A percentile compares a stretch with the other conserved stretches of the same genome.
These are phyloP conservation scores for Calameuta idolon DNA, from an alignment of 2,888 invertebrate species.

Conservation along the genomic window DNA sequence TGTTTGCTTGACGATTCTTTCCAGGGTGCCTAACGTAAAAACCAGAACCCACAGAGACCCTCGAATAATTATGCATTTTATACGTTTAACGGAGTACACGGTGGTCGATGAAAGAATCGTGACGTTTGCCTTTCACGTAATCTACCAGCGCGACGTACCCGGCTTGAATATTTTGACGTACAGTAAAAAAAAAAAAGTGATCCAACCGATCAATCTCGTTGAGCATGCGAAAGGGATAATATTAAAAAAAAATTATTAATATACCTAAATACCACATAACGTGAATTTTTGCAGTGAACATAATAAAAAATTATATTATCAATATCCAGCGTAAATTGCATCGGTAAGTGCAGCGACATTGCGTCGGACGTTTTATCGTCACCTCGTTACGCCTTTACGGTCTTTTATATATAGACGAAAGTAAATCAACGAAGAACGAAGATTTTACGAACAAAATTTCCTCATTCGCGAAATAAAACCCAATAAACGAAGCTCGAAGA, in stretches of 20 bases:
- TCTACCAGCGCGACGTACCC: neutral
- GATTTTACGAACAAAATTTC: neutral
- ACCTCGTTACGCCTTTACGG: neutral
- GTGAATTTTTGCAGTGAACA: neutral
- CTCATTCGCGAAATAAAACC: neutral
- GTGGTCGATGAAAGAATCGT: neutral
- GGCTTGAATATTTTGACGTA: neutral
- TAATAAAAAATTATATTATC: neutral
- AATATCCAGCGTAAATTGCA: too few species aligned
- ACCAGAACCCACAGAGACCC: neutral
- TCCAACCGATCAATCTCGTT: neutral
- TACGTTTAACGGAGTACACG: neutral
- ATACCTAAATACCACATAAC: neutral
- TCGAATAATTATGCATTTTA: neutral
- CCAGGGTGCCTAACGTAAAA: neutral
- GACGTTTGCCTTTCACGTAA: neutral
- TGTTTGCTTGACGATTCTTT: neutral
- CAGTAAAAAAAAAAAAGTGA: neutral
- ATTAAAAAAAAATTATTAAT: neutral
- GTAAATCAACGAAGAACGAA: neutral
- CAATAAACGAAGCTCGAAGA: neutral
- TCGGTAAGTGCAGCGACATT: neutral
- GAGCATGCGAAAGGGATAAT: neutral
- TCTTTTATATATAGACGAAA: neutral
- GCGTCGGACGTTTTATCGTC: neutral